A percentile compares a stretch with the other conserved stretches of the same genome.
Evolutionary conservation across 2,888 invertebrate genomes (phyloP).

Genomic region (Autographa pulchrina): DNA sequence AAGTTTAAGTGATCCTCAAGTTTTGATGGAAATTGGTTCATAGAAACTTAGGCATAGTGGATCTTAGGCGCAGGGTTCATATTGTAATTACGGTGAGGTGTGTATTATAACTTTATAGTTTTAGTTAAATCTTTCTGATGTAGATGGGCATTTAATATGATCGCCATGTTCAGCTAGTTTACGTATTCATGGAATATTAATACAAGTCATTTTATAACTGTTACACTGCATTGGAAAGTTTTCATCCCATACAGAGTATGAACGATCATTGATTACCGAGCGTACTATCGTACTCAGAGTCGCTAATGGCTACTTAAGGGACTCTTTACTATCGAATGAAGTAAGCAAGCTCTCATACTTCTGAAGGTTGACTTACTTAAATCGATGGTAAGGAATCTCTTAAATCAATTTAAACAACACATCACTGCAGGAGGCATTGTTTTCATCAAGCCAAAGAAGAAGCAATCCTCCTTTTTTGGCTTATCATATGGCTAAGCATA

Average conservation of each 20-base stretch:
- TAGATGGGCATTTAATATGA: not conserved
- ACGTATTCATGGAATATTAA: not conserved
- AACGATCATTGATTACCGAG: not conserved
- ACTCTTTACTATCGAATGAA: no score
- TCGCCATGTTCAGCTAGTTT: not conserved
- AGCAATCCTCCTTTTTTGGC: no score
- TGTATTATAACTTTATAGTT: conserved; percentile 24
- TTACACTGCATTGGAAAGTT: not conserved
- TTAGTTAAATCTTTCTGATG: conserved; percentile 4
- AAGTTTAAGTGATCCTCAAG: conserved; percentile 55
- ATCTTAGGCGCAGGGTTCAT: conserved; percentile 19
- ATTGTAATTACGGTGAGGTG: conserved; percentile 34
- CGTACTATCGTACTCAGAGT: not conserved
- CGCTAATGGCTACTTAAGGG: no score
- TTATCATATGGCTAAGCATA: no score
- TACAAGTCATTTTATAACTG: not conserved
- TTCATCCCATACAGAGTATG: not conserved
- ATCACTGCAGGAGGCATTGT: no score
- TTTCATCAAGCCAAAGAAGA: no score
- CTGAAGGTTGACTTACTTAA: no score
- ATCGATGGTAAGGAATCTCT: no score
- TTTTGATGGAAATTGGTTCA: conserved; percentile 56
- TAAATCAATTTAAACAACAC: no score
- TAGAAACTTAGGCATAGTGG: conserved; percentile 45
- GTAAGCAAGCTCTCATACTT: no score